phyloP scores from a whole-genome alignment of 2,888 invertebrate genomes.

The Tuta absoluta region DNA sequence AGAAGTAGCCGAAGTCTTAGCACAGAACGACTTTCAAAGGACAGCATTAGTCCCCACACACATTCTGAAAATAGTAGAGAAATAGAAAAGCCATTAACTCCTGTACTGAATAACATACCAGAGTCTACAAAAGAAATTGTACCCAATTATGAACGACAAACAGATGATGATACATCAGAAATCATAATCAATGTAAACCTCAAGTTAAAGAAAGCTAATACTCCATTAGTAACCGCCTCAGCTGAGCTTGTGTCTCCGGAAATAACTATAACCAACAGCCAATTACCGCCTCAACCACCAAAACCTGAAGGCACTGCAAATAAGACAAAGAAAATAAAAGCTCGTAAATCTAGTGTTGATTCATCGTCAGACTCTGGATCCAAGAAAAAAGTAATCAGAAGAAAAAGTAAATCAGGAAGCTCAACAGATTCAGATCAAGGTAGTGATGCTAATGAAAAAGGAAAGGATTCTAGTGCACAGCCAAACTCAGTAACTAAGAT shows the following conservation, averaged over 20 bases:
- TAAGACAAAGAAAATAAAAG: slow-evolving; percentile 68
- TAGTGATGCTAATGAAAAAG: slow-evolving; percentile 56
- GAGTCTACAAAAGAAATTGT: slow-evolving; percentile 55
- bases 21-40: slow-evolving; percentile 59
- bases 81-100: slow-evolving; percentile 25
- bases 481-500: slow-evolving; percentile 53
- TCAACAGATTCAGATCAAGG: slow-evolving; percentile 70
- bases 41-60: neutral
- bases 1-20: slow-evolving; percentile 67
- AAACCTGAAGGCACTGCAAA: slow-evolving; percentile 64
- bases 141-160: slow-evolving; percentile 62
- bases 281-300: slow-evolving; percentile 76
- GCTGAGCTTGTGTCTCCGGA: slow-evolving; percentile 68
- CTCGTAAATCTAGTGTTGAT: slow-evolving; percentile 65
- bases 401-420: slow-evolving; percentile 70
- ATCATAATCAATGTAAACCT: slow-evolving; percentile 73
- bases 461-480: slow-evolving; percentile 41
- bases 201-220: slow-evolving; percentile 69
- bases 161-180: slow-evolving; percentile 68
- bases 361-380: slow-evolving; percentile 63
- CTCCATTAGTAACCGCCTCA: slow-evolving; percentile 47
- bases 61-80: slow-evolving; percentile 46
- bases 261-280: slow-evolving; percentile 68
- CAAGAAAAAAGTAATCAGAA: slow-evolving; percentile 69
- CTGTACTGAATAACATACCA: slow-evolving; percentile 38